These are phyloP conservation scores for Cheumatopsyche charites DNA, from an alignment of 1,140 invertebrate genomes.

Conservation along the genomic window DNA sequence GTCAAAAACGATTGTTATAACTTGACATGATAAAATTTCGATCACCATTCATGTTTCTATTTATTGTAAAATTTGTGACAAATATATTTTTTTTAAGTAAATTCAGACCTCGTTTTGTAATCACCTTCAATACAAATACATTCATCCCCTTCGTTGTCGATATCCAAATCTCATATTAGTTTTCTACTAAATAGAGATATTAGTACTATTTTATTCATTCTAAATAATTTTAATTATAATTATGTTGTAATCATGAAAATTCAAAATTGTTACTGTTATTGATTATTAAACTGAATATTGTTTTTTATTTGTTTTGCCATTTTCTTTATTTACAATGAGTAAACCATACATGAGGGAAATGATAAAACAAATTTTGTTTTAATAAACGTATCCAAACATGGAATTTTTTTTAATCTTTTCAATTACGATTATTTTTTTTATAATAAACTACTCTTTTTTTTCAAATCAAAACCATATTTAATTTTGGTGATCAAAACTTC, in stretches of 20 bases:
- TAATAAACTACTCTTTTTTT: no score
- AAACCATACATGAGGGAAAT: conserved; percentile 18
- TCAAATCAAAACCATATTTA: no score
- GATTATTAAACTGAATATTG: neutral
- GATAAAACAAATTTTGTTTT: conserved; percentile 24
- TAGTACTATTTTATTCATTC: no score
- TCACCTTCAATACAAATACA: no score
- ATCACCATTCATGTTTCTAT: conserved; percentile 14
- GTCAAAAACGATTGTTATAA: neutral
- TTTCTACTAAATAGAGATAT: no score
- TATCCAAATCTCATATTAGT: no score
- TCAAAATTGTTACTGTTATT: no score
- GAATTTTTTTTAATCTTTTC: neutral
- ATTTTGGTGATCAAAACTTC: no score
- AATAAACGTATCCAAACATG: conserved; percentile 32
- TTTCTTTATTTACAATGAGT: conserved; percentile 7
- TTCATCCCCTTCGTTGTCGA: no score
- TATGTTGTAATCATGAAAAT: no score
- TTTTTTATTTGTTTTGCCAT: conserved; percentile 10
- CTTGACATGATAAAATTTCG: conserved; percentile 3
- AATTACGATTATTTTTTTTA: neutral
- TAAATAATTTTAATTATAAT: no score
- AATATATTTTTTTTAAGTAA: conserved; percentile 20
- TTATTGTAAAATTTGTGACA: conserved; percentile 20
- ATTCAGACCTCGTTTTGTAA: no score